Base-by-base conservation (phyloP, 2,888 invertebrate genomes). In the Elmis aenea region DNA sequence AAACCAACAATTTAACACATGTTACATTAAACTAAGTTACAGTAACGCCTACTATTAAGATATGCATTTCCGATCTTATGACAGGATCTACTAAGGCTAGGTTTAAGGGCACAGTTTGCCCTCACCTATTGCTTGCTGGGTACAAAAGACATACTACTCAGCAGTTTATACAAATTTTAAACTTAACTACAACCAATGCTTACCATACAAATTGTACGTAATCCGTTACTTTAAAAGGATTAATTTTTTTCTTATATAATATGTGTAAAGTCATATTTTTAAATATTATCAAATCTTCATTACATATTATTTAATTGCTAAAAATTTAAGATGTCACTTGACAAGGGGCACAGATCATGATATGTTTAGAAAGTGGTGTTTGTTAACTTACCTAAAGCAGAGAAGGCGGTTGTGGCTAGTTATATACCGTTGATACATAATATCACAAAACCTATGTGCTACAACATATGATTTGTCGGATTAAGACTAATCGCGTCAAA, bases 331-430 rank as follows among this genome's bases (percentile, higher is more conserved):
- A 69, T 68, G 69, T 70, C 70, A 70, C 70, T 71, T 71, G 77
- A 76, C 77, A 78, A 77, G 80, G 81, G 81, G 81, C 81, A 81
- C 81, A 79, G 77, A 77, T 76, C 78, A 72, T 81, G 81, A 81
- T 81, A 81, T 81, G 81, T 81, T 80, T 81, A 77, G 79, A 79
- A 76, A 76, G 75, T 77, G 77, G 78, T 73, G 76, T 77, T 79
- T 78, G 76, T 75, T 74, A 73, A 68, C 64, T 71, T 65, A 64
- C 62, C 70, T 71, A 70, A 70, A 69, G 69, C 67, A 71, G 68
- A 70, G 69, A 70, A 71, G 70, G 71, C 70, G 70, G 66, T 67
- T 69, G 67, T 69, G 69, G 69, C 67, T 69, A 67, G 64, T 66
- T 61, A 49, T 58, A 58, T 57, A 42, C 38, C 44, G 37, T 42